Percentiles rank a stretch among this genome's conserved stretches.
These are phyloP conservation scores for Tetragonula clypearis DNA, from an alignment of 1,140 invertebrate species.

Conservation along the genomic window DNA sequence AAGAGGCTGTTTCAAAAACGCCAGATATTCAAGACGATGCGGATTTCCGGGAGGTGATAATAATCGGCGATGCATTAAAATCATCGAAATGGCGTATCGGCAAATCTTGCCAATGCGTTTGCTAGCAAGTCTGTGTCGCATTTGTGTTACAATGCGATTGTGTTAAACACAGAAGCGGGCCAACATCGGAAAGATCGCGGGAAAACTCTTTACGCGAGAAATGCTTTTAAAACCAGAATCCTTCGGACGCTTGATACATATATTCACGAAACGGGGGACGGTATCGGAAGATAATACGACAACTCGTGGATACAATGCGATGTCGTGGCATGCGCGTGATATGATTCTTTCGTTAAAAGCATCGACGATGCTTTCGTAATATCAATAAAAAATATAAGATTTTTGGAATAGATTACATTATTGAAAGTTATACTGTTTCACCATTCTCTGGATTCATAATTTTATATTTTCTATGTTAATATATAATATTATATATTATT, in stretches of 20 bases:
- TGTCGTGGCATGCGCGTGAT: not conserved
- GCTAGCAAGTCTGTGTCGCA: slow-evolving; percentile 23
- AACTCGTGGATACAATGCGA: not conserved
- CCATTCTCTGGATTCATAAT: not conserved
- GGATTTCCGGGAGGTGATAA: slow-evolving; percentile 36
- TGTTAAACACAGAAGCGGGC: slow-evolving; percentile 46
- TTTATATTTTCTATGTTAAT: not conserved
- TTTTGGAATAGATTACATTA: not conserved
- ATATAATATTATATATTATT: too few relatives aligned
- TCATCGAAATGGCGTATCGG: slow-evolving; percentile 54
- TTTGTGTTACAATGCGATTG: slow-evolving; percentile 31
- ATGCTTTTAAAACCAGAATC: slow-evolving; percentile 53
- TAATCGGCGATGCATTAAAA: slow-evolving; percentile 66
- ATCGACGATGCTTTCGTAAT: not conserved
- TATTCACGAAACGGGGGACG: not conserved
- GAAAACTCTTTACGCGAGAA: slow-evolving; percentile 29
- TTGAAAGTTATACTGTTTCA: not conserved
- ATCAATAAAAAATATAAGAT: not conserved
- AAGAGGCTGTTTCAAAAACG: slow-evolving; percentile 6
- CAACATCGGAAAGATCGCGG: slow-evolving; percentile 37
- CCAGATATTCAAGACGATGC: slow-evolving; percentile 25
- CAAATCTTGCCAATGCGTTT: slow-evolving; percentile 52
- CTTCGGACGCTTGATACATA: slow-evolving; percentile 7
- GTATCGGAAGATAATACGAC: not conserved
- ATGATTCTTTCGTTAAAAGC: not conserved